Evolutionary conservation across 2,888 invertebrate species (phyloP).

Genomic region (Chaitophorus viminalis): DNA sequence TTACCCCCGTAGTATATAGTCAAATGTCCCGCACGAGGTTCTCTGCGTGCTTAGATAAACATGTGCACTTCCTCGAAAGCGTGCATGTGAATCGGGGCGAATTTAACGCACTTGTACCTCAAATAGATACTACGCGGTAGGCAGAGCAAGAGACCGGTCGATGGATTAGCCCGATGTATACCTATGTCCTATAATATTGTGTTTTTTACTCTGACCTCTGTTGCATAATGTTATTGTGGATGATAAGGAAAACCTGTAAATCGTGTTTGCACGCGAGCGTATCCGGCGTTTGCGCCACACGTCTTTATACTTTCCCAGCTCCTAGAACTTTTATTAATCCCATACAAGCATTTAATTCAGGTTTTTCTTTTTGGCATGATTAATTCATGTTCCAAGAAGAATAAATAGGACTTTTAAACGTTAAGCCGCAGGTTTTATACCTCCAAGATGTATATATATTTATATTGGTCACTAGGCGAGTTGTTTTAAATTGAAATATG

Average conservation of each 20-base stretch:
- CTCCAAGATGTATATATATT: not conserved
- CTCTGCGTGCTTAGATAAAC: conserved; percentile 55
- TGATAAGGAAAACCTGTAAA: conserved; percentile 35
- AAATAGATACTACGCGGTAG: conserved; percentile 33
- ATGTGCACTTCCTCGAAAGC: conserved; percentile 47
- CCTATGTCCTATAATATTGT: not conserved
- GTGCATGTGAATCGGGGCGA: conserved; percentile 49
- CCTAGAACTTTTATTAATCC: conserved; percentile 21
- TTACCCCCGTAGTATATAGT: not conserved
- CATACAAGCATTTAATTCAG: conserved; percentile 2
- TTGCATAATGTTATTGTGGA: conserved; percentile 51
- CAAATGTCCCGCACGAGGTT: conserved; percentile 56
- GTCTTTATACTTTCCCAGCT: conserved; percentile 39
- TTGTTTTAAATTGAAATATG: not conserved
- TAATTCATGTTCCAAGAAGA: not conserved
- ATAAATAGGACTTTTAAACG: not conserved
- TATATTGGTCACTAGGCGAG: too few species aligned
- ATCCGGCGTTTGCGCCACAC: conserved; percentile 8
- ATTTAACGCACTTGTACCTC: conserved; percentile 38
- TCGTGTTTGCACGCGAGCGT: conserved; percentile 30
- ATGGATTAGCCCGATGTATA: conserved; percentile 30
- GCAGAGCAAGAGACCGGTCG: conserved; percentile 32
- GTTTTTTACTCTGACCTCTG: conserved; percentile 25
- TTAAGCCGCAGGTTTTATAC: not conserved
- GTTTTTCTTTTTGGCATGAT: conserved; percentile 1